Conservation (phyloP, 2,797 vertebrate genomes). For the Bucorvus abyssinicus region DNA sequence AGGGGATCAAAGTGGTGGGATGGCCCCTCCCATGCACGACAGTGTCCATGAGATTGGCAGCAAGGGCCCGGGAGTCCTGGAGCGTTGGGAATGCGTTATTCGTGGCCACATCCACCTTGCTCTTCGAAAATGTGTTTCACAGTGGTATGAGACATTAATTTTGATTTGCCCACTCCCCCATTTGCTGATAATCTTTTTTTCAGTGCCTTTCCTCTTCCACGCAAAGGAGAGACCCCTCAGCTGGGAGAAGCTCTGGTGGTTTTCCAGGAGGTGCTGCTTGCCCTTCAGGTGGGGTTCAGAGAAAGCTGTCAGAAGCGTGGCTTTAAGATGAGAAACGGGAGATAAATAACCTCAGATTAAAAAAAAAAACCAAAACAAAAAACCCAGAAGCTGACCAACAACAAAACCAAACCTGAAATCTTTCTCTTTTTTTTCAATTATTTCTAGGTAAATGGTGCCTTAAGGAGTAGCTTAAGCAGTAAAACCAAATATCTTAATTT, state of each 20-base stretch:
- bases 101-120: fast-evolving
- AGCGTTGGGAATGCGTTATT: no score
- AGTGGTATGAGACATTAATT: not conserved
- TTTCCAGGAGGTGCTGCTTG: not conserved
- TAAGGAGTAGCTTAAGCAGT: not conserved
- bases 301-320: not conserved
- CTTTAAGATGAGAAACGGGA: not conserved
- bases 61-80: no score
- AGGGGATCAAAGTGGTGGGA: fast-evolving
- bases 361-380: not conserved
- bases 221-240: not conserved
- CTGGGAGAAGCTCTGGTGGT: not conserved
- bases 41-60: fast-evolving
- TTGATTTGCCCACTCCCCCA: not conserved
- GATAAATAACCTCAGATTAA: not conserved
- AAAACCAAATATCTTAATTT: not conserved
- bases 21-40: fast-evolving
- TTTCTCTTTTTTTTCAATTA: not conserved
- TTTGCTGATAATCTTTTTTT: not conserved
- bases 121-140: not conserved
- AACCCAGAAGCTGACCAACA: no score
- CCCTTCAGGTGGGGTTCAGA: not conserved
- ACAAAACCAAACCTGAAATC: not conserved
- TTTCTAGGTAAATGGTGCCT: not conserved
- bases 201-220: not conserved